A percentile compares a stretch with the other conserved stretches of the same genome.
These are phyloP conservation scores for Neodontobutis hainanensis DNA, from an alignment of 2,113 vertebrate genomes.

Conservation along the genomic window DNA sequence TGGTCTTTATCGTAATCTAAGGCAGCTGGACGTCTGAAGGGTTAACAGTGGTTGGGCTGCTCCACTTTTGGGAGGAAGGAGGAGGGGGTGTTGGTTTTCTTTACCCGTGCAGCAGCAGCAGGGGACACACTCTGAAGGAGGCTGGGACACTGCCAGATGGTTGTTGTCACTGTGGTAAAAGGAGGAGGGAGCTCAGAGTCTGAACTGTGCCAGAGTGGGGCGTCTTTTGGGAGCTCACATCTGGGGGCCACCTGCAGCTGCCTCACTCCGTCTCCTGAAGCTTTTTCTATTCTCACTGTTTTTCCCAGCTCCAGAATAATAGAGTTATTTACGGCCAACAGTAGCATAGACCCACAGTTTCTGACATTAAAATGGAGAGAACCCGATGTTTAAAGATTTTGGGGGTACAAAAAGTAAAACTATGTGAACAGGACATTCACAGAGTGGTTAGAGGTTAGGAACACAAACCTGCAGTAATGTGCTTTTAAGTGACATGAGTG, in stretches of 20 bases:
- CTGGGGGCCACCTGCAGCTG: conserved; percentile 80
- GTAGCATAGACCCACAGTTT: too few relatives aligned
- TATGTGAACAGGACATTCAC: too few relatives aligned
- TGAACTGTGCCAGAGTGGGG: conserved; percentile 61
- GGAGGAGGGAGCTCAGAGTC: conserved; percentile 27
- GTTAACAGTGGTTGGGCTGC: conserved; percentile 74
- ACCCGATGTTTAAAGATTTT: too few relatives aligned
- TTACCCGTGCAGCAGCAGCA: conserved; percentile 51
- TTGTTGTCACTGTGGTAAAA: conserved; percentile 64
- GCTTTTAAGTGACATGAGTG: too few relatives aligned
- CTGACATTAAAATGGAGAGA: too few relatives aligned
- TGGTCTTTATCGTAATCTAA: conserved; percentile 67
- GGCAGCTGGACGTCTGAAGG: conserved; percentile 67
- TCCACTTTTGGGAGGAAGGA: background rate
- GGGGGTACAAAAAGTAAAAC: too few relatives aligned
- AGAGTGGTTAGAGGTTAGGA: too few relatives aligned
- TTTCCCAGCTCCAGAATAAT: background rate
- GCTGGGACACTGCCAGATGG: conserved; percentile 67
- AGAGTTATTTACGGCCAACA: too few relatives aligned
- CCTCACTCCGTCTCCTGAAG: conserved; percentile 6
- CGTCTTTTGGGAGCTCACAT: conserved; percentile 73
- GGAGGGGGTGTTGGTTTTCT: conserved; percentile 38
- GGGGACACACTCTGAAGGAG: conserved; percentile 60
- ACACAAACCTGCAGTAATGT: too few relatives aligned
- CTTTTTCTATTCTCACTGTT: conserved; percentile 35